Base-by-base conservation (phyloP, 2,113 vertebrate genomes). In the Probosciger aterrimus region DNA sequence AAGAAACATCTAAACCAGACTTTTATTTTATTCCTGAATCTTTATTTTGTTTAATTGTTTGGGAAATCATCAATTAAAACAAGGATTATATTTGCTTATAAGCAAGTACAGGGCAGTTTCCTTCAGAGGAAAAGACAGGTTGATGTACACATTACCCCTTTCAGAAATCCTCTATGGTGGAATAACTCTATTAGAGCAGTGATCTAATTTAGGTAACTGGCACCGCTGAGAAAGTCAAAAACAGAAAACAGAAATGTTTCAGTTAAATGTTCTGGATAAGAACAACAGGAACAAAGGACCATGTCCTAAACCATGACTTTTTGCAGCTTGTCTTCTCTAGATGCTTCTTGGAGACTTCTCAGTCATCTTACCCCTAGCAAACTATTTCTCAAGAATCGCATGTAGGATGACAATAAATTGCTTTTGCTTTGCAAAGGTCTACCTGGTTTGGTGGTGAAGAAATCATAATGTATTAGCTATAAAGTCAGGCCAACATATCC, bases 281-380 rank as follows among this genome's bases (percentile, higher is more conserved):
- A 70, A 9, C 2, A 69, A n/a, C 4, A 43, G 23, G 27, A 70
- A 20, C 7, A 85, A 37, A 70, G 5, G 10, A 69, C 18, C 6
- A 13, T 13, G 4, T 14, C 33, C 60, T 19, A 47, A 63, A 63
- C 4, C 7, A 70, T 0, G 0, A 27, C 24, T 77, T 20, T 60
- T n/a, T 59, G 6, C 22, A 46, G 11, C 39, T 23, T 3, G 10
- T 39, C 33, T 74, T 52, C 30, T 67, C 27, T 46, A 4, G 4
- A 14, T 63, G 94, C 10, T 52, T 82, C 18, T 49, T 64, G 27
- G 43, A 78, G 18, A 20, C 3, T 63, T 71, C 23, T 62, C 65
- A 6, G 9, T 31, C 50, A 19, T 19, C 16, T 41, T 41, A 44
- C 9, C 22, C 6, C 20, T 59, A 22, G 14, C 2, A 76, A 76